Base-by-base conservation (phyloP, 2,797 vertebrate species). In the Microchirus variegatus region DNA sequence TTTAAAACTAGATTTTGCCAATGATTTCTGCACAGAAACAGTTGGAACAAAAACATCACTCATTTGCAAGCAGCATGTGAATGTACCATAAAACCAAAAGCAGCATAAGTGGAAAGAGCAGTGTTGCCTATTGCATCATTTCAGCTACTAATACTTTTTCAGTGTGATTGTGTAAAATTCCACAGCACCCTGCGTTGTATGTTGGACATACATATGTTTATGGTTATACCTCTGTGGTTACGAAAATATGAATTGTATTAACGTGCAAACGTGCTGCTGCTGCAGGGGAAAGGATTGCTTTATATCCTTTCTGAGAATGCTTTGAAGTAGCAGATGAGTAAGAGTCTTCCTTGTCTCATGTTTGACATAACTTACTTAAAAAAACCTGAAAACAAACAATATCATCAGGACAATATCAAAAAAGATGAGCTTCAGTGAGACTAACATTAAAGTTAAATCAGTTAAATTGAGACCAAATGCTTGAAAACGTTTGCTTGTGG, bases 401-500 rank as follows among this genome's bases (percentile, higher is more conserved):
- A 31, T 8, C 58, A 79, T 56, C 42, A 31, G 35, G 26, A 50
- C 16, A 26, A 48, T 18, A 41, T 12, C 55, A 59, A 53, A 58
- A n/a, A 8, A 44, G 14, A 16, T n/a, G 42, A 44, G 22, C 70
- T 42, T 54, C 14, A 42, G 40, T 45, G 12, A 57, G 38, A 55
- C 55, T 18, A 48, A 42, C 43, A 22, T 22, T 22, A 22, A 22
- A 22, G 22, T 3, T 22, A 55, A 63, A 61, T 47, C 0, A 57
- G 18, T 66, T 72, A 63, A 73, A 78, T 63, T 56, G 35, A 45
- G 35, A 63, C 66, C 80, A 81, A 83, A 78, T 75, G 70, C 48
- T 48, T 18, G 1, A 49, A 59, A 73, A 47, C 15, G 17, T 22
- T 22, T 22, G 22, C 2, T 22, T 22, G 5, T 46, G 19, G 40